Base-by-base conservation (phyloP, 2,797 vertebrate genomes). In the Manis pentadactyla region DNA sequence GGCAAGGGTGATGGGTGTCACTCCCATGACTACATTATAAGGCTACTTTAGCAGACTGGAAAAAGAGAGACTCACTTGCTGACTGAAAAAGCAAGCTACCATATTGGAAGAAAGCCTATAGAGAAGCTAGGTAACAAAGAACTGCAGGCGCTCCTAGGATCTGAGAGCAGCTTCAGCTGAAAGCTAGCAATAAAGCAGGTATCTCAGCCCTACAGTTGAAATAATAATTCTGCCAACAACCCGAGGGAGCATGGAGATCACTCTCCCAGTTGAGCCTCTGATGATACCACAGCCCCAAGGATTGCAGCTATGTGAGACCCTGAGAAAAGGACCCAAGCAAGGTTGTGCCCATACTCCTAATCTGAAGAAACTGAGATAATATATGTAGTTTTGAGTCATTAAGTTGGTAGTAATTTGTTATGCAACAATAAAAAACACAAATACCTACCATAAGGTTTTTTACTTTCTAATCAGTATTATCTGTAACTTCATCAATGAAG, bases 401-500 rank as follows among this genome's bases (percentile, higher is more conserved):
- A 93, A 42, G 6, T 27, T 59, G 86, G 19, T 27, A n/a, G 10
- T 64, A 34, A 61, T 84, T 68, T 74, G 49, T 85, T 90, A 49
- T 8, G 46, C 25, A 68, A 55, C 83, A 73, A 90, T 27, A 69
- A 93, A 86, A 77, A 91, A 39, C 29, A 91, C 27, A 84, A 93
- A 90, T 75, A 82, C 29, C 42, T 49, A 91, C 12, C 23, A 74
- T 53, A 78, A 82, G 51, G 15, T 15, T 68, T 61, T 25, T 66
- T 46, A n/a, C 74, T 79, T 73, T 93, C 87, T 85, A 68, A 92
- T 77, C 83, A 83, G 25, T 42, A 95, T 46, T n/a, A 93, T 19
- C 46, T 23, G 81, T 51, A 85, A 94, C 64, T 85, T 93, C 77
- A 95, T 87, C 73, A 94, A 71, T 51, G 92, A 85, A 87, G 55